A percentile compares a stretch with the other conserved stretches of the same genome.
Evolutionary conservation across 1,140 invertebrate species (phyloP).

Genomic region (Maconellicoccus hirsutus): DNA sequence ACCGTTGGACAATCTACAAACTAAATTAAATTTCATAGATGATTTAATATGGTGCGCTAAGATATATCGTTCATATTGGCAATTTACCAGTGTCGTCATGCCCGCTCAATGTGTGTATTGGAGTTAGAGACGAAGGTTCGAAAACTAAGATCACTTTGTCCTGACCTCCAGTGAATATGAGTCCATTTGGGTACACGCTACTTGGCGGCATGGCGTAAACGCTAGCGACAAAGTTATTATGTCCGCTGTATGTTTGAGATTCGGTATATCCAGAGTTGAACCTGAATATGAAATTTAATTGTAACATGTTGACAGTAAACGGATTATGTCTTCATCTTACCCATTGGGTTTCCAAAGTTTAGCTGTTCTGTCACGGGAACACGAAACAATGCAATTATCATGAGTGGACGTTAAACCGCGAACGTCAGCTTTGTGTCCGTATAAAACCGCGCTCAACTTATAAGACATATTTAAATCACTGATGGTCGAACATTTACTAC

Average conservation of each 20-base stretch:
- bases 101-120: constrained; percentile 51
- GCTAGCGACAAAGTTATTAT: constrained; percentile 73
- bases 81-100: constrained; percentile 60
- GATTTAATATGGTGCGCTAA: neutral
- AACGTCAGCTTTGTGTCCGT: constrained; percentile 74
- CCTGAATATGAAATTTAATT: no score
- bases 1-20: constrained; percentile 51
- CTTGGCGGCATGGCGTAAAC: constrained; percentile 61
- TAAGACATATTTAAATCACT: constrained; percentile 41
- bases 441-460: constrained; percentile 61
- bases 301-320: no score
- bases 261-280: constrained; percentile 45
- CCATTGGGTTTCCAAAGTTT: constrained; percentile 69
- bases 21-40: constrained; percentile 34
- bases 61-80: neutral
- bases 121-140: constrained; percentile 45
- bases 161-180: constrained; percentile 80
- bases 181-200: constrained; percentile 53
- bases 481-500: no score
- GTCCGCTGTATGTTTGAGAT: constrained; percentile 58
- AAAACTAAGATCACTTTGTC: constrained; percentile 74
- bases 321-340: constrained; percentile 44
- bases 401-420: constrained; percentile 53
- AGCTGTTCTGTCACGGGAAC: constrained; percentile 73
- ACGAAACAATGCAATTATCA: constrained; percentile 63